phyloP scores from a whole-genome alignment of 1,140 invertebrate genomes.

The Aphelenchoides avenae region DNA sequence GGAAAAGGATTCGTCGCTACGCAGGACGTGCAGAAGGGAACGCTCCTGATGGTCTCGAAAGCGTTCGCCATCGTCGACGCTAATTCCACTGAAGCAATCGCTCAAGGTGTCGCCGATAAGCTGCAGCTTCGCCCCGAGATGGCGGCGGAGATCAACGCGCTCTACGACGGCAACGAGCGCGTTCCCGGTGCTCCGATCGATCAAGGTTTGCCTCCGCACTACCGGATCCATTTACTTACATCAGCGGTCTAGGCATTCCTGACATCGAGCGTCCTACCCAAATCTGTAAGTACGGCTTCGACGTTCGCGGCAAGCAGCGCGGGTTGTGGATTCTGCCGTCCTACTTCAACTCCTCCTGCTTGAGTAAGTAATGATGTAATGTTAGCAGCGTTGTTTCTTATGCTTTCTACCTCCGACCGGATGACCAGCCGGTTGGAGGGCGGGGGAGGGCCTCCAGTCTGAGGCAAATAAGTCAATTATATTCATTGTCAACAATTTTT shows the following conservation, averaged over 20 bases:
- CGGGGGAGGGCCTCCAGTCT: too few relatives aligned
- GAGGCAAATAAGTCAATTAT: too few relatives aligned
- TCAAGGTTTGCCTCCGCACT: not conserved
- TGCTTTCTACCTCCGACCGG: too few relatives aligned
- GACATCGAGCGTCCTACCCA: not conserved
- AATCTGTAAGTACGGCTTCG: not conserved
- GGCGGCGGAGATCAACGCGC: not conserved
- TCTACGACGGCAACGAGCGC: not conserved
- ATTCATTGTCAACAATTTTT: too few relatives aligned
- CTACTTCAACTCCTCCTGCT: slow-evolving; percentile 4
- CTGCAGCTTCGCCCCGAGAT: not conserved
- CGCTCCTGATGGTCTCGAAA: slow-evolving; percentile 7
- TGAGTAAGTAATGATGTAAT: too few relatives aligned
- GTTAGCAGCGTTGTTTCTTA: too few relatives aligned
- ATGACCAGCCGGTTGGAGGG: too few relatives aligned
- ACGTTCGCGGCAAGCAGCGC: too few relatives aligned
- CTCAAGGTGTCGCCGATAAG: too few relatives aligned
- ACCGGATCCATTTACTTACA: too few relatives aligned
- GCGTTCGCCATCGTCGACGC: too few relatives aligned
- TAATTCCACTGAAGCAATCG: not conserved
- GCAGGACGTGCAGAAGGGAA: not conserved
- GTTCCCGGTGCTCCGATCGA: not conserved
- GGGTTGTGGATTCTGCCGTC: slow-evolving; percentile 9
- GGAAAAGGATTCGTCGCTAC: slow-evolving; percentile 2
- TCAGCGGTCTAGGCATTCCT: not conserved